phyloP scores from a whole-genome alignment of 2,797 vertebrate species.

The Crypturellus tataupa region DNA sequence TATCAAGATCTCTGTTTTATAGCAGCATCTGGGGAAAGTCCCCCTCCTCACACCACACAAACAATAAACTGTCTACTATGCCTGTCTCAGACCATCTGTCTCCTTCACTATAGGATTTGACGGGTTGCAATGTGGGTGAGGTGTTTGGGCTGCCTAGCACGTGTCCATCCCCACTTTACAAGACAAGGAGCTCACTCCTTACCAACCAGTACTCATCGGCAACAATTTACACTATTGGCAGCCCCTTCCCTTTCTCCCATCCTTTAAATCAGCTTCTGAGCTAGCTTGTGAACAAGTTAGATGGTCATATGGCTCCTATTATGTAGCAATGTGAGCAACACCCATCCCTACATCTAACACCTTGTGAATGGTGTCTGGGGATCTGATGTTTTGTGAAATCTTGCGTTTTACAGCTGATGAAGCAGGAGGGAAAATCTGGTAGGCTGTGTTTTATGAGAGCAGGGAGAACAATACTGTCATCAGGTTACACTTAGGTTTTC shows the following conservation, averaged over 20 bases:
- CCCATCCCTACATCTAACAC: neutral
- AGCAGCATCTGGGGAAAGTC: neutral
- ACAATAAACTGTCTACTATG: neutral
- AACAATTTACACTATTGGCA: neutral
- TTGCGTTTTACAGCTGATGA: neutral
- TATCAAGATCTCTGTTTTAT: neutral
- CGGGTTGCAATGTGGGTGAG: neutral
- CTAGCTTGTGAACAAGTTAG: neutral
- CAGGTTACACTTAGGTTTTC: neutral
- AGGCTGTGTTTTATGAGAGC: neutral
- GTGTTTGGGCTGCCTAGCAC: neutral
- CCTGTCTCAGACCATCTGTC: neutral
- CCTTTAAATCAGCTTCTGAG: neutral
- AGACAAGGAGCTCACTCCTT: neutral
- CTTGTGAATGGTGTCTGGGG: neutral
- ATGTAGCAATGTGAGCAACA: neutral
- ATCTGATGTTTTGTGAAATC: neutral
- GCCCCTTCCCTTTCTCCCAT: neutral
- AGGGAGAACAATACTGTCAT: slow-evolving; percentile 14
- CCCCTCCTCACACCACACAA: neutral
- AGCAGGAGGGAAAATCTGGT: neutral
- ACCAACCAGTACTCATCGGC: neutral
- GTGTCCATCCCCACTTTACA: neutral
- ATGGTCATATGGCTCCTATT: neutral
- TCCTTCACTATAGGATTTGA: neutral